Percentiles rank a stretch among this genome's conserved stretches.
Evolutionary conservation across 2,888 invertebrate genomes (phyloP).

Genomic region (Euclidia mi): DNA sequence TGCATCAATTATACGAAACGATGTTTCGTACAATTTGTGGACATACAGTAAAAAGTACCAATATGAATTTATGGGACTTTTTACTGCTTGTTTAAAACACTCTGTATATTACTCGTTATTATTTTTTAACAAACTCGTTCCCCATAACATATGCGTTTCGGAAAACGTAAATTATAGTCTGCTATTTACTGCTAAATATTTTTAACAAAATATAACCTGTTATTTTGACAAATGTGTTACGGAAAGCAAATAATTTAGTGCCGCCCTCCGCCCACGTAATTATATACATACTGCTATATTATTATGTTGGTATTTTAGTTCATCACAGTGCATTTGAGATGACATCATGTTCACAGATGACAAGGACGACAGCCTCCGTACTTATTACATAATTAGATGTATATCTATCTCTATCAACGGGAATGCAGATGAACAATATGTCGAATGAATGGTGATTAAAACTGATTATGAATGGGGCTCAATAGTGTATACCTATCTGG

Average conservation of each 20-base stretch:
- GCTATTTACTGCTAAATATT: too few species aligned
- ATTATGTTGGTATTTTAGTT: conserved; percentile 7
- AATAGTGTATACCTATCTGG: too few species aligned
- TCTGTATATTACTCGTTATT: too few species aligned
- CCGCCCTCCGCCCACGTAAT: neutral
- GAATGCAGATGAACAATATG: conserved; percentile 14
- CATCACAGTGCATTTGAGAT: conserved; percentile 23
- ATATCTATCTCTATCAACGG: conserved; percentile 20
- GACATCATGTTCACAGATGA: conserved; percentile 27
- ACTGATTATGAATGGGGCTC: neutral
- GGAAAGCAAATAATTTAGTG: neutral
- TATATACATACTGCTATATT: neutral
- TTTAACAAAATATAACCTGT: too few species aligned
- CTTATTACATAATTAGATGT: conserved; percentile 15
- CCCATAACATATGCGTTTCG: conserved; percentile 7
- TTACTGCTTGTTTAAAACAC: too few species aligned
- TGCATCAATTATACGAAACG: too few species aligned
- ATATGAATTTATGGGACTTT: too few species aligned
- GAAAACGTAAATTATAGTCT: conserved; percentile 13
- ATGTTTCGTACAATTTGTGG: too few species aligned
- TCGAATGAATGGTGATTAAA: neutral
- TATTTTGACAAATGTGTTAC: too few species aligned
- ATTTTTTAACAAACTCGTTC: neutral
- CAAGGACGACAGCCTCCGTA: conserved; percentile 30
- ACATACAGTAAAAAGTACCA: too few species aligned